Percentiles rank a stretch among this genome's conserved stretches.
Evolutionary conservation across 2,888 invertebrate species (phyloP).

Genomic region (Tipula vernalis): DNA sequence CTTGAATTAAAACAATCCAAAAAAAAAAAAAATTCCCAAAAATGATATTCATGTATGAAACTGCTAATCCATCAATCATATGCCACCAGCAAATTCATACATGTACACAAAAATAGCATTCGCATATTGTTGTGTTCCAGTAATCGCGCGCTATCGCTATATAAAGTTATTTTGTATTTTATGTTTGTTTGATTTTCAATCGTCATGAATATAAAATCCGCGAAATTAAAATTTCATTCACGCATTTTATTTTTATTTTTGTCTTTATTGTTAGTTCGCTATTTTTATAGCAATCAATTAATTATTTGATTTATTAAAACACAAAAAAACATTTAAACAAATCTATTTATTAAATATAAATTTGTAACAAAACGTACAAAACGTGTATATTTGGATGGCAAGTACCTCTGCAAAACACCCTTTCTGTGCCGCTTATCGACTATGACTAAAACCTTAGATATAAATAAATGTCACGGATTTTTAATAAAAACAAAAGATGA

Average conservation of each 20-base stretch:
- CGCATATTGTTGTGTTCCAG: neutral
- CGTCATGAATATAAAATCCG: neutral
- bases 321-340: neutral
- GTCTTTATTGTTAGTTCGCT: neutral
- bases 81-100: neutral
- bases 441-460: neutral
- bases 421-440: neutral
- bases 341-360: neutral
- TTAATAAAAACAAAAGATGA: neutral
- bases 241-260: neutral
- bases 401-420: neutral
- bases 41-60: neutral
- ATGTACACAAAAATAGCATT: neutral
- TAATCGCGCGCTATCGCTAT: neutral
- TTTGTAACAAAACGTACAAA: neutral
- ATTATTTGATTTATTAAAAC: neutral
- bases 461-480: neutral
- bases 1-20: neutral
- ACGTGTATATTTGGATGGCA: neutral
- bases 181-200: neutral
- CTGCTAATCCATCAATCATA: neutral
- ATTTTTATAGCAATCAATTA: neutral
- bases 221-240: neutral
- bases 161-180: neutral
- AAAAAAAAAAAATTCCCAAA: neutral